A percentile compares a stretch with the other conserved stretches of the same genome.
Conservation (phyloP, 2,797 vertebrate species). For the Mus caroli region DNA sequence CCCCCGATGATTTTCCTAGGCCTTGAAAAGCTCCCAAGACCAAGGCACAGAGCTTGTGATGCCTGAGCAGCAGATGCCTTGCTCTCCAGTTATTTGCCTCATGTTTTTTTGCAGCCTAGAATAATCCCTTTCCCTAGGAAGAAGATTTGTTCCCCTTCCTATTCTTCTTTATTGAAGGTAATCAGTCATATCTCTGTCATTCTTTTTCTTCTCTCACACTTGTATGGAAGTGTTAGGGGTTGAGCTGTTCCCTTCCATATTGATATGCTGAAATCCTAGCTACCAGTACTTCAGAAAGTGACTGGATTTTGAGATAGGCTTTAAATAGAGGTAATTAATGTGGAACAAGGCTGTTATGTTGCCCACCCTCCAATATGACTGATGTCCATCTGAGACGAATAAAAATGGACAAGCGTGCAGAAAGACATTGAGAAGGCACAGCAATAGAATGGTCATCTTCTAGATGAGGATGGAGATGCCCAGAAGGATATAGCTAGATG, state of each 20-base stretch:
- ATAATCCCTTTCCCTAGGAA: neutral
- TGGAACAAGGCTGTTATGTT: neutral
- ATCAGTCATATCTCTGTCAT: neutral
- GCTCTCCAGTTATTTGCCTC: neutral
- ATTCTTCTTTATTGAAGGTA: neutral
- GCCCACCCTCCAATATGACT: neutral
- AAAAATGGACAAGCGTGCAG: neutral
- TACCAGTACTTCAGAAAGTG: neutral
- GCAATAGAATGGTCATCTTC: neutral
- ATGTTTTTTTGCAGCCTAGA: neutral
- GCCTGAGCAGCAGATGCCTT: neutral
- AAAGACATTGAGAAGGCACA: neutral
- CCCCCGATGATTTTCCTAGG: neutral
- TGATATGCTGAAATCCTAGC: neutral
- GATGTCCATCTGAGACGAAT: conserved; percentile 25
- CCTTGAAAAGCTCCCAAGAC: neutral
- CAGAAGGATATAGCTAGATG: too few relatives aligned
- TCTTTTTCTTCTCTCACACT: neutral
- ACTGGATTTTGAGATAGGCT: neutral
- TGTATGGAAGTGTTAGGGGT: neutral
- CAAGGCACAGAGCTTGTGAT: too few relatives aligned
- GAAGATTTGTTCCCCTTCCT: neutral
- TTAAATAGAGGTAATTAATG: neutral
- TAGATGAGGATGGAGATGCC: neutral
- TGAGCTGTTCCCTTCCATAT: neutral